Evolutionary conservation across 2,797 vertebrate genomes (phyloP).

Genomic region (Carapus acus): DNA sequence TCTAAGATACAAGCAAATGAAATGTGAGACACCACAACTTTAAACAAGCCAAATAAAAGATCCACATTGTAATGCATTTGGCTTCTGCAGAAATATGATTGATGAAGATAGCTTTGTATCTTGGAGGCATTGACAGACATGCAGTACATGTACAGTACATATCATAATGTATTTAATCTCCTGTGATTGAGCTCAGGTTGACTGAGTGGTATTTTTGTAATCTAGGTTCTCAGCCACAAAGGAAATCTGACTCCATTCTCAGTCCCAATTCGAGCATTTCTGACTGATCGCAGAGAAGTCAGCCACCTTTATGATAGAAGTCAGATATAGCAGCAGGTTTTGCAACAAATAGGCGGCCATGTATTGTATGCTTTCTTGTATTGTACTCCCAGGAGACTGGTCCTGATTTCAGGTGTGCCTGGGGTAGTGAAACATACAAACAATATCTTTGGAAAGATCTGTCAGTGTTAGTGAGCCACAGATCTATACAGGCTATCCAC

Average conservation of each 20-base stretch:
- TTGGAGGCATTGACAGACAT: too few relatives aligned
- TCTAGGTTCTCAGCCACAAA: slow-evolving; percentile 55
- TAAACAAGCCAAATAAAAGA: neutral
- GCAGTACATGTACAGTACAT: slow-evolving; percentile 1
- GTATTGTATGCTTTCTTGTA: neutral
- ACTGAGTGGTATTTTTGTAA: slow-evolving; percentile 62
- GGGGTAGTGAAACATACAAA: slow-evolving; percentile 5
- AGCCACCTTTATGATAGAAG: slow-evolving; percentile 22
- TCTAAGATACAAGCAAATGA: too few relatives aligned
- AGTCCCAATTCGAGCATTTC: slow-evolving; percentile 38
- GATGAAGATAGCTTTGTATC: too few relatives aligned
- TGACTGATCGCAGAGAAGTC: slow-evolving; percentile 34
- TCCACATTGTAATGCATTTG: neutral
- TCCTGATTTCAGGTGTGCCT: slow-evolving; percentile 23
- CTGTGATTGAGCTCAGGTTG: slow-evolving; percentile 36
- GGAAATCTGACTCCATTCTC: slow-evolving; percentile 42
- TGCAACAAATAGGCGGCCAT: slow-evolving; percentile 13
- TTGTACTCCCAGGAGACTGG: slow-evolving; percentile 12
- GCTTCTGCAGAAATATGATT: too few relatives aligned
- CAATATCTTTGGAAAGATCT: neutral
- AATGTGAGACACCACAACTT: neutral
- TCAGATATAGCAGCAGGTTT: slow-evolving; percentile 8
- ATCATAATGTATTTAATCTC: slow-evolving; percentile 16
- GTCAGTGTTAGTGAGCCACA: neutral
- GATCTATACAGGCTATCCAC: neutral